A percentile compares a stretch with the other conserved stretches of the same genome.
Evolutionary conservation across 2,797 vertebrate genomes (phyloP).

Genomic region (Bufotes viridis): DNA sequence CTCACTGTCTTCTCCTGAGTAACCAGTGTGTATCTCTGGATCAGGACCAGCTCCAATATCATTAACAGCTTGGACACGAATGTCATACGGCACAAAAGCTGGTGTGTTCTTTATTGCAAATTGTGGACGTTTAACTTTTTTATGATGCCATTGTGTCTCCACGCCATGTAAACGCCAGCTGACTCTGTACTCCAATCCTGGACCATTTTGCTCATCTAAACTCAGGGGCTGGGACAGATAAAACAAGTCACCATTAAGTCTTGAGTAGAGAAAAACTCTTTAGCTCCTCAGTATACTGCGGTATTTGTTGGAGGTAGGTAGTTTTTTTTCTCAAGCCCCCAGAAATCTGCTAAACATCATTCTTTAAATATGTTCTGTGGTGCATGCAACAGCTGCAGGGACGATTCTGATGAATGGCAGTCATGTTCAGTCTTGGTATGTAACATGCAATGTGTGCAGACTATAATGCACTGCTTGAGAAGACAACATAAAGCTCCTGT

Average conservation of each 20-base stretch:
- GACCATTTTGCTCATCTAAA: slow-evolving; percentile 87
- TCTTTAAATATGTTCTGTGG: background rate
- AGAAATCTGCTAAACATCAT: background rate
- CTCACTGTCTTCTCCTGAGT: slow-evolving; percentile 96
- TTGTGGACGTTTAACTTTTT: slow-evolving; percentile 85
- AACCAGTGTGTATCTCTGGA: slow-evolving; percentile 82
- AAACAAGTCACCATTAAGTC: background rate
- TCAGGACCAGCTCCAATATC: slow-evolving; percentile 86
- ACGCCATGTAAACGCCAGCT: slow-evolving; percentile 84
- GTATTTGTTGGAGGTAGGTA: background rate
- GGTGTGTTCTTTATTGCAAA: slow-evolving; percentile 86
- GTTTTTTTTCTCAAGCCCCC: background rate
- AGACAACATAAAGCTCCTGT: background rate
- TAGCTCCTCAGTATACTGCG: background rate
- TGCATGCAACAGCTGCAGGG: background rate
- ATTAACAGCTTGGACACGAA: slow-evolving; percentile 91
- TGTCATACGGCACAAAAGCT: slow-evolving; percentile 91
- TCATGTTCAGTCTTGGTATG: background rate
- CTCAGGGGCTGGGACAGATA: slow-evolving; percentile 80
- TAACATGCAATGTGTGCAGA: background rate
- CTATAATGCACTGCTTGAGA: background rate
- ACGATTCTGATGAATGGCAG: too few species aligned
- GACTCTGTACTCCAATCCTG: slow-evolving; percentile 91
- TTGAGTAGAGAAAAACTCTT: background rate
- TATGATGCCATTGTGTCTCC: slow-evolving; percentile 84